Base-by-base conservation (phyloP, 2,888 invertebrate genomes). In the Rosalia funebris region DNA sequence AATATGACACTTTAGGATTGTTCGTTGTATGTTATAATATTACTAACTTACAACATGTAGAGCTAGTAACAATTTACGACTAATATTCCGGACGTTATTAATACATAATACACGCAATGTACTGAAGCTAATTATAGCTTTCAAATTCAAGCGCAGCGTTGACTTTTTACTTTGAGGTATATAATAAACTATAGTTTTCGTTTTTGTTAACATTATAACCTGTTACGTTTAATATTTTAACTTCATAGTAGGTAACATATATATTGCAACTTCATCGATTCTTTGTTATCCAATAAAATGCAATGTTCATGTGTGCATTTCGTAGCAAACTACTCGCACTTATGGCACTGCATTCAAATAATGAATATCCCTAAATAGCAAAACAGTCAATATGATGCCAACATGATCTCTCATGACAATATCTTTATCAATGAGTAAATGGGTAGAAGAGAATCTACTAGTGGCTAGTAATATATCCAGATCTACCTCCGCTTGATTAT, bases 61-160 rank as follows among this genome's bases (percentile, higher is more conserved):
- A 41, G 19, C 11, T 5, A 5, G 4, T 17, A 41, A 41, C 17
- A 41, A 17, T 41, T 41, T 41, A 41, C 41, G 19, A 41, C 17
- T 1, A 10, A 17, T 41, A 12, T 12, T 9, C 17, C 17, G n/a
- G 17, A n/a, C 17, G n/a, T 41, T 41, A 41, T 41, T 41, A 41
- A 12, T 9, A 41, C 39, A 15, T n/a, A 9, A 19, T 17, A 19
- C 41, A 41, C 41, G 41, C 41, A 41, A 41, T 3, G 4, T 25
- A 25, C 4, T 19, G 41, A 19, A n/a, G 19, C 19, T 41, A 41
- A 41, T 41, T 41, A 17, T 17, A 19, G 10, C 17, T 41, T 41
- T 41, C 1, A 41, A 41, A 41, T 10, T 41, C 15, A 41, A 41
- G 41, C 41, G n/a, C 41, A 41, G 17, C 17, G 41, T 41, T 41